These are phyloP conservation scores for Plagiodera versicolora DNA, from an alignment of 2,888 invertebrate genomes.

Conservation along the genomic window DNA sequence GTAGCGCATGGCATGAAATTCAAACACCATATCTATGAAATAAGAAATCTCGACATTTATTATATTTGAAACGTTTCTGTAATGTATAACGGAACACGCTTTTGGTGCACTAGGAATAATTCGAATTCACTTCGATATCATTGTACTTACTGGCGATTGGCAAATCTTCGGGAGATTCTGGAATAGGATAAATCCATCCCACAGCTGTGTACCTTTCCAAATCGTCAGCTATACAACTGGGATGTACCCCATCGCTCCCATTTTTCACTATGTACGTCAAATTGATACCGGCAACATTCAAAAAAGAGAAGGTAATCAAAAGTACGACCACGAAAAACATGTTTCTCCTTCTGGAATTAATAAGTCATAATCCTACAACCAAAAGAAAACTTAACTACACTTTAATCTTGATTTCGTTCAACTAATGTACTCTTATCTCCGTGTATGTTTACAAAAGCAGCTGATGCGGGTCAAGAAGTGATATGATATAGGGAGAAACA, in stretches of 20 bases:
- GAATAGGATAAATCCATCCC: conserved; percentile 49
- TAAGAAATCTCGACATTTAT: not conserved
- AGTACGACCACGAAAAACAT: conserved; percentile 35
- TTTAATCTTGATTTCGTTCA: not conserved
- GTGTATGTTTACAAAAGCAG: conserved; percentile 22
- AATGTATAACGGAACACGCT: no score
- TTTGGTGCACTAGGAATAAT: no score
- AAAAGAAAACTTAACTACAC: not conserved
- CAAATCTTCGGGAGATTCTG: conserved; percentile 33
- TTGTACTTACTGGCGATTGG: conserved; percentile 44
- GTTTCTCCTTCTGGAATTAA: conserved; percentile 30
- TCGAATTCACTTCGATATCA: no score
- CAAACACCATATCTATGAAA: no score
- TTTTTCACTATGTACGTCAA: conserved; percentile 46
- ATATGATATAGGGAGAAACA: conserved; percentile 5
- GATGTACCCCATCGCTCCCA: conserved; percentile 34
- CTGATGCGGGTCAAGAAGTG: conserved; percentile 6
- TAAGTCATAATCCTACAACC: not conserved
- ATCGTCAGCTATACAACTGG: conserved; percentile 48
- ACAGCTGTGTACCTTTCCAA: conserved; percentile 45
- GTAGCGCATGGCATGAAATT: not conserved
- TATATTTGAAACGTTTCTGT: no score
- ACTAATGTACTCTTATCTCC: conserved; percentile 14
- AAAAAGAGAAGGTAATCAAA: conserved; percentile 26
- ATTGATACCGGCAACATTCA: conserved; percentile 33